Evolutionary conservation across 2,113 vertebrate species (phyloP).

Genomic region (Edolisoma coerulescens): DNA sequence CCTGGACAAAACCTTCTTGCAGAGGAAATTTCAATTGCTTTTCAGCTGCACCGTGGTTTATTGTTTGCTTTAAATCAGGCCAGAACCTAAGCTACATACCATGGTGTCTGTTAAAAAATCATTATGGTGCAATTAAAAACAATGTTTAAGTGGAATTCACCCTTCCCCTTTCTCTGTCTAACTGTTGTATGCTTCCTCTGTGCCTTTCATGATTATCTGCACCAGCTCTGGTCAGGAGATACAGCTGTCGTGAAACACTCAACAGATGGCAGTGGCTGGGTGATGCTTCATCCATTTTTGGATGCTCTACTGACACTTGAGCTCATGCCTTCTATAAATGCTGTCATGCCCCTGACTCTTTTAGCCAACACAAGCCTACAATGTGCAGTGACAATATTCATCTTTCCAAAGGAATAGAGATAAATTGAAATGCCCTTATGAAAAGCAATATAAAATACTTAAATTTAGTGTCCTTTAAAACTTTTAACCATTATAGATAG

Average conservation of each 20-base stretch:
- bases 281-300: slow-evolving; percentile 68
- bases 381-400: slow-evolving; percentile 61
- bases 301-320: slow-evolving; percentile 62
- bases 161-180: background rate
- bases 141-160: slow-evolving; percentile 55
- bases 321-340: slow-evolving; percentile 64
- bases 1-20: slow-evolving; percentile 61
- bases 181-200: slow-evolving; percentile 12
- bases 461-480: slow-evolving; percentile 67
- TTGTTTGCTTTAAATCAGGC: slow-evolving; percentile 71
- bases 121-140: slow-evolving; percentile 76
- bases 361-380: slow-evolving; percentile 49
- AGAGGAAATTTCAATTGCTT: slow-evolving; percentile 67
- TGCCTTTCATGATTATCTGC: slow-evolving; percentile 60
- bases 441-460: slow-evolving; percentile 61
- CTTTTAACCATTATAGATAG: slow-evolving; percentile 64
- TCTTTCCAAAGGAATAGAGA: slow-evolving; percentile 63
- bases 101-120: slow-evolving; percentile 74
- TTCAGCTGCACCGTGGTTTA: slow-evolving; percentile 67
- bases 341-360: slow-evolving; percentile 62
- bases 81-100: slow-evolving; percentile 54
- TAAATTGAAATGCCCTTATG: slow-evolving; percentile 65
- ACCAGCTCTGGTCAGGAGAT: slow-evolving; percentile 66
- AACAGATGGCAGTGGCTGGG: slow-evolving; percentile 70
- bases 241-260: slow-evolving; percentile 79